Percentiles rank a stretch among this genome's conserved stretches.
phyloP scores from a whole-genome alignment of 2,113 vertebrate species.

The Mixornis gularis region DNA sequence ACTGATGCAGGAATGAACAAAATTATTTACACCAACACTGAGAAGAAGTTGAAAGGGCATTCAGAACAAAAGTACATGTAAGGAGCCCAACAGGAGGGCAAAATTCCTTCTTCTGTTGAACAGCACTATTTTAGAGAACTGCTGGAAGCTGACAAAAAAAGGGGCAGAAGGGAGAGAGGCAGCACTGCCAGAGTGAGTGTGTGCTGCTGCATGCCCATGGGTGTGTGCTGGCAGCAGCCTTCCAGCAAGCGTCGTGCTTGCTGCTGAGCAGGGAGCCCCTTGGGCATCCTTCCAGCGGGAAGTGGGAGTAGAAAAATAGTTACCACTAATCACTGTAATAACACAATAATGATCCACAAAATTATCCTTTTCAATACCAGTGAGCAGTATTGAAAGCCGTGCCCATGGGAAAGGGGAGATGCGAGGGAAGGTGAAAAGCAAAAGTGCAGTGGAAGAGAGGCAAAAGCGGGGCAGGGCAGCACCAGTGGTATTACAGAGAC shows the following conservation, averaged over 20 bases:
- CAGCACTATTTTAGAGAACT: neutral
- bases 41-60: neutral
- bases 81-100: neutral
- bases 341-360: slow-evolving; percentile 13
- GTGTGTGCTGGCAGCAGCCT: neutral
- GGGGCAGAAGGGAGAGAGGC: neutral
- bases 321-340: slow-evolving; percentile 25
- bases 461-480: accelerated
- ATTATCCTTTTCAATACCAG: slow-evolving; percentile 8
- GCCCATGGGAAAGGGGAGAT: neutral
- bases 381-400: neutral
- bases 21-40: neutral
- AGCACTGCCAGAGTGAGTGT: accelerated
- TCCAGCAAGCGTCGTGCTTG: neutral
- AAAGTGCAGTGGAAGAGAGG: neutral
- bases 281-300: neutral
- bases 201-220: accelerated
- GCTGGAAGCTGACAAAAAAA: neutral
- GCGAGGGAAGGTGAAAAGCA: neutral
- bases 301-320: neutral
- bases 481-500: neutral
- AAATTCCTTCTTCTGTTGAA: neutral
- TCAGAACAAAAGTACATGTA: neutral
- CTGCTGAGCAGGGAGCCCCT: neutral
- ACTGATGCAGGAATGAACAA: neutral